Evolutionary conservation across 2,888 invertebrate genomes (phyloP), one percentile per base, ranked within the genome.

Genomic region (Diplolepis rosae): DNA sequence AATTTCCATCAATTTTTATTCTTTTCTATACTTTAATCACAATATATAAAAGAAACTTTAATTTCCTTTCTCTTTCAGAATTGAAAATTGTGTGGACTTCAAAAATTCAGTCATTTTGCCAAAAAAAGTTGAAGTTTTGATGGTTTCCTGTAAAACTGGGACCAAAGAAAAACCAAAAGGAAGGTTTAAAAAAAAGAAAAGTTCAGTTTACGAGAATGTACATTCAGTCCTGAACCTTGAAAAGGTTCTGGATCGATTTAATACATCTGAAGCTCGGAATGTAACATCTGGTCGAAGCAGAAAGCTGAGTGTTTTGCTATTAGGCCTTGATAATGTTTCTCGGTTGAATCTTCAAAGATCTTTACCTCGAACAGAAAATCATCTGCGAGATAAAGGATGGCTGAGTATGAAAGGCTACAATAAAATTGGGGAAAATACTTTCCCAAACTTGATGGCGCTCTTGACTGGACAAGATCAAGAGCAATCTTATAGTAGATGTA

Each of bases 291-390:
- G 73, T 70, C 74, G 74, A 67, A 67, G 73, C 13, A 81, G 85
- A 22, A 89, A 89, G 50, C 88, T 93, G 18, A 94, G 93, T 84
- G 92, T 97, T 0, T 88, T 97, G 32, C 90, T 96, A 84, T 86
- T 98, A 18, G 97, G 96, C 45, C 93, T 97, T 80, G 96, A 97
- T 84, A 95, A 95, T 52, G 93, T 97, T 80, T 96, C 97, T 0
- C 89, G 96, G 69, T 89, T 95, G 50, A 95, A 96, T 84, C 91
- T 95, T 69, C 91, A 92, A 22, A 91, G 95, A 66, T 93, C 94
- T 7, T 93, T 97, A 93, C 93, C 94, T 0, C 90, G 91, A 82
- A 96, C 96, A 0, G 90, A 91, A 1, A 89, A 91, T 15, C 93
- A 93, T 84, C 90, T 97, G 39, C 89, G 92, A 54, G 91, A 92